Conservation (phyloP, 2,888 invertebrate species). For the Scelioninae gen. 2 region DNA sequence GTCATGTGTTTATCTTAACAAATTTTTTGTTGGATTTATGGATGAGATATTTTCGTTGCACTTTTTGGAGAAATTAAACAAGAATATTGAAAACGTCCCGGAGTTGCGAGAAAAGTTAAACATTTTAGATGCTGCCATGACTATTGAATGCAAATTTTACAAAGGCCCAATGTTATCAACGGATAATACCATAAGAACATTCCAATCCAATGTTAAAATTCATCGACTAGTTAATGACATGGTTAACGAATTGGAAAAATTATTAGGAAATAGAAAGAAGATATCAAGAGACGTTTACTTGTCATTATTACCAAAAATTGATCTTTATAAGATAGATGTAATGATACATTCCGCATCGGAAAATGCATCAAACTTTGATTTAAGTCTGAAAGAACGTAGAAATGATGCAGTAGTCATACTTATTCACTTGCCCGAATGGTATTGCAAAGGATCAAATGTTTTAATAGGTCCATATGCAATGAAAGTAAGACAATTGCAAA, state of each 20-base stretch:
- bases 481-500: constrained; percentile 80
- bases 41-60: constrained; percentile 79
- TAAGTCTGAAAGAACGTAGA: constrained; percentile 60
- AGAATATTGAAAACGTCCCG: constrained; percentile 71
- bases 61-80: constrained; percentile 78
- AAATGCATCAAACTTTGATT: constrained; percentile 66
- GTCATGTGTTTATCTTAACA: constrained; percentile 80
- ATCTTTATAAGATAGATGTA: constrained; percentile 80
- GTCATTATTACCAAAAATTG: constrained; percentile 78
- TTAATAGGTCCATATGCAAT: constrained; percentile 81
- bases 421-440: constrained; percentile 82
- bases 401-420: constrained; percentile 78
- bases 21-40: constrained; percentile 80
- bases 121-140: constrained; percentile 81
- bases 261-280: constrained; percentile 76
- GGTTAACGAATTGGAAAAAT: constrained; percentile 73
- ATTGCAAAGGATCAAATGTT: constrained; percentile 77
- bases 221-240: constrained; percentile 77
- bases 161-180: constrained; percentile 78
- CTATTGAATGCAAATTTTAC: constrained; percentile 80
- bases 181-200: constrained; percentile 76
- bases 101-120: constrained; percentile 77
- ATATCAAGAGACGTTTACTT: constrained; percentile 77
- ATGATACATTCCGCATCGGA: constrained; percentile 77
- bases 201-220: constrained; percentile 76